A percentile compares a stretch with the other conserved stretches of the same genome.
These are phyloP conservation scores for Epizoanthus stellaris DNA, from an alignment of 92 coral and sea anemone genomes.

Conservation along the genomic window DNA sequence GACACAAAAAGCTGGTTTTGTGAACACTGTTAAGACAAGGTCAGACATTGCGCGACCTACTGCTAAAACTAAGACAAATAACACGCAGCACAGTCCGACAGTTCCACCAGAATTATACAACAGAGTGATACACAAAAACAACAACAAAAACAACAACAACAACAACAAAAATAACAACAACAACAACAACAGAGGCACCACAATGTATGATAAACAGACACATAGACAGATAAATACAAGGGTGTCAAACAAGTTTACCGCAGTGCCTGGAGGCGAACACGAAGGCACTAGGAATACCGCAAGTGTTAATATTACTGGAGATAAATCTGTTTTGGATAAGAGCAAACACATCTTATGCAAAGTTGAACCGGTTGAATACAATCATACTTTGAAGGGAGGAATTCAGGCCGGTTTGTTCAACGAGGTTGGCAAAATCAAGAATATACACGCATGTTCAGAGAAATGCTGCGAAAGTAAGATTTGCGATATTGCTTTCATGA, in stretches of 20 bases:
- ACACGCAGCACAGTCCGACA: not conserved
- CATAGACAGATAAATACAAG: not conserved
- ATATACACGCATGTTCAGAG: conserved; percentile 73
- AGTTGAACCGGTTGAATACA: conserved; percentile 68
- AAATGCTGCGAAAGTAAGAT: conserved; percentile 82
- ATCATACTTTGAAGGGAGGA: conserved; percentile 88
- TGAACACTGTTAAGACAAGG: not conserved
- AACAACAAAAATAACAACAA: too few relatives aligned
- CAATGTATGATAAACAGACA: too few relatives aligned
- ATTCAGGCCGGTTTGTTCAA: conserved; percentile 86
- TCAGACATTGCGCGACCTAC: conserved; percentile 16
- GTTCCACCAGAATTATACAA: not conserved
- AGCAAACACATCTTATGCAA: conserved; percentile 43
- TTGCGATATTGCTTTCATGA: conserved; percentile 93
- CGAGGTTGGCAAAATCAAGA: conserved; percentile 68
- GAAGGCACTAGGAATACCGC: not conserved
- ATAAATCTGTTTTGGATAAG: not conserved
- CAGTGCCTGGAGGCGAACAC: not conserved
- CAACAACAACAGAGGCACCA: too few relatives aligned
- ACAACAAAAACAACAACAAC: too few relatives aligned
- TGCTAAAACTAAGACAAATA: not conserved
- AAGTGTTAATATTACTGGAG: not conserved
- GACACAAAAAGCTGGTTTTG: not conserved
- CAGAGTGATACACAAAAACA: not conserved
- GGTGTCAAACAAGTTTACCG: not conserved